A percentile compares a stretch with the other conserved stretches of the same genome.
These are phyloP conservation scores for Fopius arisanus DNA, from an alignment of 1,140 invertebrate genomes.

Conservation along the genomic window DNA sequence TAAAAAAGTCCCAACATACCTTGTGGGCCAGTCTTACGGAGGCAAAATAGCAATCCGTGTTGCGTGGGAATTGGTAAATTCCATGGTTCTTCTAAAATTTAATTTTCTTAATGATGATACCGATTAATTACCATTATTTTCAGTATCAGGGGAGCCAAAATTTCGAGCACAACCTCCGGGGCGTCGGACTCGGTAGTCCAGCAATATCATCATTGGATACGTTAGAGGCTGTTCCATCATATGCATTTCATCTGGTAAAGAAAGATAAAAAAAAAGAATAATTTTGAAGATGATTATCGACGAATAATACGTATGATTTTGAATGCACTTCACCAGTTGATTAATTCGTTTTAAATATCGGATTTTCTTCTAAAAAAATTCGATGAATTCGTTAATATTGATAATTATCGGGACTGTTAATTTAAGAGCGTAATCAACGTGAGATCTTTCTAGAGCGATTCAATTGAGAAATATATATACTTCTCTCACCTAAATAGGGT, in stretches of 20 bases:
- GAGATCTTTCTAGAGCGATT: too few species aligned
- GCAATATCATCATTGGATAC: slow-evolving; percentile 88
- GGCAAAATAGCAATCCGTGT: slow-evolving; percentile 90
- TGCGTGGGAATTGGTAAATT: slow-evolving; percentile 64
- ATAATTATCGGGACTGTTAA: too few species aligned
- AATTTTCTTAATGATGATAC: background rate
- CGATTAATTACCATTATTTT: slow-evolving; percentile 29
- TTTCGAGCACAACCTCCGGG: slow-evolving; percentile 76
- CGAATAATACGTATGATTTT: too few species aligned
- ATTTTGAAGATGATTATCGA: too few species aligned
- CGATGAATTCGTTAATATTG: too few species aligned
- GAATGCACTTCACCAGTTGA: too few species aligned
- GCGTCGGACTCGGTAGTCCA: slow-evolving; percentile 82
- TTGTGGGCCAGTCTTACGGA: slow-evolving; percentile 87
- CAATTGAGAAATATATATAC: too few species aligned
- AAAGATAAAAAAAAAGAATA: too few species aligned
- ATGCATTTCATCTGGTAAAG: slow-evolving; percentile 72
- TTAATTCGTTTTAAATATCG: too few species aligned
- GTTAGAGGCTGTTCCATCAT: slow-evolving; percentile 80
- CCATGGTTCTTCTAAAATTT: slow-evolving; percentile 63
- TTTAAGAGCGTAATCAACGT: too few species aligned
- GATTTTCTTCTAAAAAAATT: too few species aligned
- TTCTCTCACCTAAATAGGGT: too few species aligned
- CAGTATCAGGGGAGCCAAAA: slow-evolving; percentile 71
- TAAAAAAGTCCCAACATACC: slow-evolving; percentile 76